A percentile compares a stretch with the other conserved stretches of the same genome.
These are phyloP conservation scores for Brenthis hecate DNA, from an alignment of 2,888 invertebrate genomes.

Conservation along the genomic window DNA sequence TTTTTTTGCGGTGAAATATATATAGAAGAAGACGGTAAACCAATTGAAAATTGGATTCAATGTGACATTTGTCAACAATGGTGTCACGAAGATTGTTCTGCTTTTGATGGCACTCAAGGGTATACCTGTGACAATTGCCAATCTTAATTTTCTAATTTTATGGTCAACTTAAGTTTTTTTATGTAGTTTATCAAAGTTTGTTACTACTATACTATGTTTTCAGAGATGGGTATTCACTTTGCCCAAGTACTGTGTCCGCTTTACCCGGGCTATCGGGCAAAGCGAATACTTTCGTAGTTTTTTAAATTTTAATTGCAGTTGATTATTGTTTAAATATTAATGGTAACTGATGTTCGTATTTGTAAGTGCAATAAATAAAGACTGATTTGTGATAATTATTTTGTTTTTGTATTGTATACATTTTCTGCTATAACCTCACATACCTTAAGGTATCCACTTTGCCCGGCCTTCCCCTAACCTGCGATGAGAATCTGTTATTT, in stretches of 20 bases:
- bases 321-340: constrained; percentile 38
- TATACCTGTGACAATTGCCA: constrained; percentile 41
- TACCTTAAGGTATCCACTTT: constrained; percentile 35
- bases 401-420: constrained; percentile 38
- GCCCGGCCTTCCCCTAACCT: constrained; percentile 31
- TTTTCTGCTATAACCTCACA: constrained; percentile 40
- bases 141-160: constrained; percentile 33
- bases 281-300: constrained; percentile 42
- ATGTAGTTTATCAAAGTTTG: constrained; percentile 30
- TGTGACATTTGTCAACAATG: constrained; percentile 42
- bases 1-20: constrained; percentile 41
- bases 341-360: constrained; percentile 33
- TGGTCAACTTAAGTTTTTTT: constrained; percentile 25
- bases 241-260: constrained; percentile 38
- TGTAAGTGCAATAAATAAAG: constrained; percentile 9
- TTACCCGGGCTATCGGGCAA: constrained; percentile 40
- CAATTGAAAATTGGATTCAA: constrained; percentile 43
- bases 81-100: constrained; percentile 42
- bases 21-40: constrained; percentile 39
- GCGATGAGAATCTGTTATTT: no score
- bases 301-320: constrained; percentile 39
- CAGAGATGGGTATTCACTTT: constrained; percentile 36
- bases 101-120: constrained; percentile 39
- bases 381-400: constrained; percentile 35
- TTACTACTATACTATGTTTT: constrained; percentile 9